These are phyloP conservation scores for Pachyrhynchus sulphureomaculatus DNA, from an alignment of 1,140 invertebrate species.

Conservation along the genomic window DNA sequence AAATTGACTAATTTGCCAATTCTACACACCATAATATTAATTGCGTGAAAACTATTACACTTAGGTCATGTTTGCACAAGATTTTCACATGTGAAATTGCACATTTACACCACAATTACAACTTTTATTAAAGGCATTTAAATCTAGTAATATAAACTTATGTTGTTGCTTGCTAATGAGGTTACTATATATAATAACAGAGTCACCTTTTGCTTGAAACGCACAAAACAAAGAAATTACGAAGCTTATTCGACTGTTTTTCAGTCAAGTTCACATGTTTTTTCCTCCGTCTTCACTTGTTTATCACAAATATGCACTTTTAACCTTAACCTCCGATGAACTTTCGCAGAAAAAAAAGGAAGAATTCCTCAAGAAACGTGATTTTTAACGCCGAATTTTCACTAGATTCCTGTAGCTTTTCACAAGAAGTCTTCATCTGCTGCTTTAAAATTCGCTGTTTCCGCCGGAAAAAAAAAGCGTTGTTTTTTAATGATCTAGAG, in stretches of 20 bases:
- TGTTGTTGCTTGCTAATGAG: too few relatives aligned
- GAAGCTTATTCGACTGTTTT: not conserved
- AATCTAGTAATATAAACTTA: too few relatives aligned
- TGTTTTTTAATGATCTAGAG: not conserved
- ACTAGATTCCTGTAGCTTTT: not conserved
- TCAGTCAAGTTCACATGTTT: too few relatives aligned
- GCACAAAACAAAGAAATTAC: not conserved
- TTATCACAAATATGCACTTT: slow-evolving; percentile 26
- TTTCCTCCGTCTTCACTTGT: slow-evolving; percentile 7
- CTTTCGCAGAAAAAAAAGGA: slow-evolving; percentile 11
- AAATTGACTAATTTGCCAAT: not conserved
- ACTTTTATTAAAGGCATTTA: too few relatives aligned
- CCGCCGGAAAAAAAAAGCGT: not conserved
- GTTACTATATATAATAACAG: too few relatives aligned
- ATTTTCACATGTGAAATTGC: not conserved
- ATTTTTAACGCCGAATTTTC: not conserved
- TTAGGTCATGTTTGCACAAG: not conserved
- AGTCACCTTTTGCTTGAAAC: not conserved
- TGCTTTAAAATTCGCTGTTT: not conserved
- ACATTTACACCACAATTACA: too few relatives aligned
- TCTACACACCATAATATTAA: slow-evolving; percentile 22
- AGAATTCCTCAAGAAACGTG: slow-evolving; percentile 14
- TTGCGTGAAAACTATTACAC: not conserved
- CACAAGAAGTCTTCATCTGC: not conserved
- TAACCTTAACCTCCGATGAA: slow-evolving; percentile 35